Evolutionary conservation across 2,797 vertebrate species (phyloP).

Genomic region (Acipenser oxyrinchus): DNA sequence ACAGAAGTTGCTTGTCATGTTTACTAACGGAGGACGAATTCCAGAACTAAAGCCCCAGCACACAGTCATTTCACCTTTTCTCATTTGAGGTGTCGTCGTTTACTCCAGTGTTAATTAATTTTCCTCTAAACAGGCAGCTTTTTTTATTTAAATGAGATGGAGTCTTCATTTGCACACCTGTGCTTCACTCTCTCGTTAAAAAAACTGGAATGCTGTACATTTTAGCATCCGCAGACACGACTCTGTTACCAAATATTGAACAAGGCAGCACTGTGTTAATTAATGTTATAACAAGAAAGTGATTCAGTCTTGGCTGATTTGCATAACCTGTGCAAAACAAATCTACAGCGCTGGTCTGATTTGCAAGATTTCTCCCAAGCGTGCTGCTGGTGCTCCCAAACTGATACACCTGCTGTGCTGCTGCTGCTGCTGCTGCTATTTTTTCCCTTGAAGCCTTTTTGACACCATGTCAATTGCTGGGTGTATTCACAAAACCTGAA

Average conservation of each 20-base stretch:
- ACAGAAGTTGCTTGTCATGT: too few relatives aligned
- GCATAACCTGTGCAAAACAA: constrained; percentile 48
- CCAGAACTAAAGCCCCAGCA: not conserved
- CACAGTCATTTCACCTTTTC: constrained; percentile 27
- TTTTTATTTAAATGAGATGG: constrained; percentile 53
- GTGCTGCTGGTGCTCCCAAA: not conserved
- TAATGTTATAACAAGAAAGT: constrained; percentile 54
- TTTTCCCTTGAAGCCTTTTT: constrained; percentile 33
- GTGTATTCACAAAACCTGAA: constrained; percentile 14
- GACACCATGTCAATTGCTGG: constrained; percentile 23
- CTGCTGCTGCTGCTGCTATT: constrained; percentile 34
- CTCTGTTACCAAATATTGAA: constrained; percentile 67
- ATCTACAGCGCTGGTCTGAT: constrained; percentile 20
- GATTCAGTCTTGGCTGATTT: constrained; percentile 44
- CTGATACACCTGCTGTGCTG: not conserved
- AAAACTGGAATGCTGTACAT: constrained; percentile 58
- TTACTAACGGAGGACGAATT: not conserved
- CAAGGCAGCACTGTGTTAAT: constrained; percentile 70
- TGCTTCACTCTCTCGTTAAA: constrained; percentile 58
- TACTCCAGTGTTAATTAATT: constrained; percentile 43
- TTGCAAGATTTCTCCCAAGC: constrained; percentile 7
- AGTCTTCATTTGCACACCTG: constrained; percentile 64
- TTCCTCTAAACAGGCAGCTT: constrained; percentile 35
- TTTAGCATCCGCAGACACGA: constrained; percentile 58
- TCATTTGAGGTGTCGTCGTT: constrained; percentile 31